These are phyloP conservation scores for Pararge aegeria DNA, from an alignment of 1,140 invertebrate genomes.

Conservation along the genomic window DNA sequence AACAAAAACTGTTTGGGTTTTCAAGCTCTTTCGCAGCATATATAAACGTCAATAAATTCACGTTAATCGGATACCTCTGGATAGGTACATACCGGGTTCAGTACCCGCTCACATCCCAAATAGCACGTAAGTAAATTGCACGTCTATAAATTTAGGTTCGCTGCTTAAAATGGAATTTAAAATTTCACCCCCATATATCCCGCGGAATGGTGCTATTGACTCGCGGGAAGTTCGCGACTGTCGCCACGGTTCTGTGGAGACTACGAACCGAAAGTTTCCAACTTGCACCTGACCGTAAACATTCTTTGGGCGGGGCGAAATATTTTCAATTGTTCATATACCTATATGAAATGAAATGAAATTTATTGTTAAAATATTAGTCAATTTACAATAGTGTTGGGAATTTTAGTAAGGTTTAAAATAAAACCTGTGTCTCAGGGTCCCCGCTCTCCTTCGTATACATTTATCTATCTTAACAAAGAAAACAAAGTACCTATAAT, in stretches of 20 bases:
- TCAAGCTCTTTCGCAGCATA: too few relatives aligned
- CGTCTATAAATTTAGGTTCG: conserved; percentile 45
- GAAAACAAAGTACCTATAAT: too few relatives aligned
- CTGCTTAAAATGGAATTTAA: conserved; percentile 51
- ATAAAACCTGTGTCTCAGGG: too few relatives aligned
- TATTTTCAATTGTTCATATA: not conserved
- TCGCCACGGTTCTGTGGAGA: conserved; percentile 42
- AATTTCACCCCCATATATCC: conserved; percentile 60
- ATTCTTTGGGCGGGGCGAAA: conserved; percentile 29
- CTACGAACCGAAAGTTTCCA: conserved; percentile 47
- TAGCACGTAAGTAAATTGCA: conserved; percentile 27
- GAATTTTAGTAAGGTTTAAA: too few relatives aligned
- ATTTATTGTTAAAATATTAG: too few relatives aligned
- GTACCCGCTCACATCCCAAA: conserved; percentile 14
- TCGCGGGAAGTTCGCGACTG: conserved; percentile 42
- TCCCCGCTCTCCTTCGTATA: too few relatives aligned
- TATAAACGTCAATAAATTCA: too few relatives aligned
- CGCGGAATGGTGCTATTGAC: conserved; percentile 67
- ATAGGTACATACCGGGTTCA: conserved; percentile 11
- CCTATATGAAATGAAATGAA: too few relatives aligned
- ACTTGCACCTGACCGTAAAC: conserved; percentile 48
- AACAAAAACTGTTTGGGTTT: too few relatives aligned
- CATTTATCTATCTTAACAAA: too few relatives aligned
- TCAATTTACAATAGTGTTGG: too few relatives aligned
- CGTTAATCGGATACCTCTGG: too few relatives aligned